Evolutionary conservation across 2,888 invertebrate species (phyloP), one percentile per base, ranked within the genome.

Genomic region (Pyrocoelia pectoralis): DNA sequence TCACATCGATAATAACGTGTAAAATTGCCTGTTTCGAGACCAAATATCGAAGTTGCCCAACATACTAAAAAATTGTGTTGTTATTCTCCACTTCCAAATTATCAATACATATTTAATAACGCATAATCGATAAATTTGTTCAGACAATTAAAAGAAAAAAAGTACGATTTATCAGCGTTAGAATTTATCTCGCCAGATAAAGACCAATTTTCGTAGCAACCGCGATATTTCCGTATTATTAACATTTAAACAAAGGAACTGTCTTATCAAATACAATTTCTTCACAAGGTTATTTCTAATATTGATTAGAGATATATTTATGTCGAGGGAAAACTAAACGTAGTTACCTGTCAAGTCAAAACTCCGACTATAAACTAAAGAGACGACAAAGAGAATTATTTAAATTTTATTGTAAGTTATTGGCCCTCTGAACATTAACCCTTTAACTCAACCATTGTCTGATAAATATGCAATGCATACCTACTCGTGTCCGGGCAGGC

Each of bases 271-370:
- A n/a, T 3, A 33, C 33, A n/a, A 8, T 33, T 33, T 10, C 33
- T 33, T 33, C 33, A 33, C 33, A 33, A 33, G 33, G 33, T 33
- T 33, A 33, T 33, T 33, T n/a, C 33, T 33, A n/a, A n/a, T 33
- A 33, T 33, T 33, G 33, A 33, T 33, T 33, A 8, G 2, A 33
- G 24, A 24, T 24, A 24, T 24, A 5, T 24, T 24, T 24, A 24
- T 5, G 8, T n/a, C n/a, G n/a, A 2, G 6, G 24, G 9, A 33
- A 33, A 33, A n/a, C 33, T 33, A 33, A 24, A 24, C 24, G 8
- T 24, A 24, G 8, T 24, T 8, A 24, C 8, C n/a, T n/a, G n/a
- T 6, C 24, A 24, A 24, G 24, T 24, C 24, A 24, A 24, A 24
- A n/a, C n/a, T n/a, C n/a, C n/a, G n/a, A n/a, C n/a, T n/a, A n/a